Evolutionary conservation across 2,113 vertebrate genomes (phyloP).

Genomic region (Emydocephalus ijimae): DNA sequence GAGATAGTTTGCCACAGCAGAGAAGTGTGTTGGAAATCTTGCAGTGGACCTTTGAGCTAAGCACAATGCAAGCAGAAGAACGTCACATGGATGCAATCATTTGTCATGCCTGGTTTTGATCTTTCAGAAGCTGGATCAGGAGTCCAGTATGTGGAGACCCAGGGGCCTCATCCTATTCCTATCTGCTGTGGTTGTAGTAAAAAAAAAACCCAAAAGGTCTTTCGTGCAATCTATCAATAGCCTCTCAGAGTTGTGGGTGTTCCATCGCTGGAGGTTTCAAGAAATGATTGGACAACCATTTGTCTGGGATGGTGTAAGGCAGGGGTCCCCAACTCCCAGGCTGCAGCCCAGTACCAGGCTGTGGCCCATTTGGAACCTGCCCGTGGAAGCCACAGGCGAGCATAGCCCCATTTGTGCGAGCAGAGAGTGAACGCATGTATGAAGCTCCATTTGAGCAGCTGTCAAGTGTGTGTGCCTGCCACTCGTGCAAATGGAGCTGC

Average conservation of each 20-base stretch:
- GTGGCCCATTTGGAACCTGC: background rate
- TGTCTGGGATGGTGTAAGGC: background rate
- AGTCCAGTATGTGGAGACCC: background rate
- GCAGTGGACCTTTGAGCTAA: fast-evolving
- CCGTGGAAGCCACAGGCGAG: background rate
- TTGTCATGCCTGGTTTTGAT: background rate
- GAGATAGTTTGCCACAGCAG: background rate
- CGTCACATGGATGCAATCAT: background rate
- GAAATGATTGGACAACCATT: background rate
- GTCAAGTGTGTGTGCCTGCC: background rate
- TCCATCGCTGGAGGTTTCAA: background rate
- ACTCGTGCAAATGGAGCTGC: background rate
- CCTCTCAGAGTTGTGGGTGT: background rate
- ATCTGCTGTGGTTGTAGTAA: background rate
- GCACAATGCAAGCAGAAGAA: background rate
- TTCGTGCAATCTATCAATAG: background rate
- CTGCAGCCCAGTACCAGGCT: too few relatives aligned
- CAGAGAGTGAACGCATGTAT: background rate
- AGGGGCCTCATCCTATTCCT: background rate
- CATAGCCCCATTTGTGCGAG: background rate
- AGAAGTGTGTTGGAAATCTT: background rate
- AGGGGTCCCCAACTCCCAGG: background rate
- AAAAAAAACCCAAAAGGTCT: background rate
- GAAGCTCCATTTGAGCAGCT: background rate
- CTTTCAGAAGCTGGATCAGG: background rate